phyloP scores from a whole-genome alignment of 2,113 vertebrate genomes.

The Dolichallabes microphthalmus region DNA sequence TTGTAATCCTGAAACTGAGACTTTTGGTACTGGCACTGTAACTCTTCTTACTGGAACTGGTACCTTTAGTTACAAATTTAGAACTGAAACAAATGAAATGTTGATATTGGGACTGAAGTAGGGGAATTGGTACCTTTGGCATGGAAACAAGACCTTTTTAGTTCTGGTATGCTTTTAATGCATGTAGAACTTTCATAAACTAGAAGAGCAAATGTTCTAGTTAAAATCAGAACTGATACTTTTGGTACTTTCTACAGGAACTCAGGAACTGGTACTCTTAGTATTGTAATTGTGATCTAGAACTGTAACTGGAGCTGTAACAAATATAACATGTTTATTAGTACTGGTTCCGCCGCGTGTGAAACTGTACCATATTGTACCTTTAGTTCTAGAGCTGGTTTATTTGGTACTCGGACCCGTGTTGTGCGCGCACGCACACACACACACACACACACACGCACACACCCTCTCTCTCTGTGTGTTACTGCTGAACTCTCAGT shows the following conservation, averaged over 20 bases:
- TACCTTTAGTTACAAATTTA: background rate
- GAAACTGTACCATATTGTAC: background rate
- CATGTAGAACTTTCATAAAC: background rate
- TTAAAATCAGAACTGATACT: no score
- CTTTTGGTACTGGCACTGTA: background rate
- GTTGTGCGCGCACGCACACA: background rate
- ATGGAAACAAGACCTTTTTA: background rate
- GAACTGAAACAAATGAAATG: background rate
- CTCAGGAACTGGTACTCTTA: no score
- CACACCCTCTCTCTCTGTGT: background rate
- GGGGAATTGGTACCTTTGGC: background rate
- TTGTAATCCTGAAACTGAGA: background rate
- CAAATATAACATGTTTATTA: background rate
- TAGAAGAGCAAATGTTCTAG: no score
- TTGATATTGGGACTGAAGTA: background rate
- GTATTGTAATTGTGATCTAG: no score
- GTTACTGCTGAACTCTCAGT: conserved; percentile 10
- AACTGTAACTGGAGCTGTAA: no score
- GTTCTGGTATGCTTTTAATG: background rate
- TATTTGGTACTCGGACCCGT: background rate
- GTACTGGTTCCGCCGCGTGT: background rate
- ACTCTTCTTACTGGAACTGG: background rate
- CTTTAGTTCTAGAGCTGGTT: background rate
- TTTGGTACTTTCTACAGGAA: no score
- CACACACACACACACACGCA: conserved; percentile 5